Base-by-base conservation (phyloP, 2,888 invertebrate genomes). In the Erynnis tages region DNA sequence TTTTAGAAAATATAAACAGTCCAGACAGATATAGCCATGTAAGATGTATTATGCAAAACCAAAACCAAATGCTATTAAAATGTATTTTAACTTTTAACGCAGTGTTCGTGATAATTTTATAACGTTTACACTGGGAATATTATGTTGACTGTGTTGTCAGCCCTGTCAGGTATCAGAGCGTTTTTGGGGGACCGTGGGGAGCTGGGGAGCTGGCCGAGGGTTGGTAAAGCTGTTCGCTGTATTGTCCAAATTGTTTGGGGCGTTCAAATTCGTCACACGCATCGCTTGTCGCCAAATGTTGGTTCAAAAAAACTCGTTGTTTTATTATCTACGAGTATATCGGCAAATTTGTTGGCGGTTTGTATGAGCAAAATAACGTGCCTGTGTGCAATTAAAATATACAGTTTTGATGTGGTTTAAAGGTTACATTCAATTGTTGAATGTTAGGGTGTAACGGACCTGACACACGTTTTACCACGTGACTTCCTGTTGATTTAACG, bases 241-340 rank as follows among this genome's bases (percentile, higher is more conserved):
- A 77, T 78, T 79, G 79, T 81, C 69, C 69, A 75, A 80, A 78
- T 77, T 76, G 80, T 75, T 76, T 69, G 73, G 69, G 73, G 77
- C 75, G 76, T 79, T 76, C 69, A 76, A 82, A 82, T 79, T 79
- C 73, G 70, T 73, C 72, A 70, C 75, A 74, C 70, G 77, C 74
- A 68, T 73, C 74, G 67, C 66, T 73, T 70, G 69, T 64, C 68
- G 65, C 70, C 69, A 66, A 72, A 70, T 67, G 69, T 74, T 76
- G 72, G 71, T 75, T 71, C 32, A 4, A 30, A 30, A 27, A 13
- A 38, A 41, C 23, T 48, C 19, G 17, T 16, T 21, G 7, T 32
- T 49, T 49, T 49, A 30, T 23, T 48, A 11, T 21, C 17, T 38
- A 14, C 19, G n/a, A n/a, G n/a, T n/a, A n/a, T n/a, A 21, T 32